Evolutionary conservation across 2,113 vertebrate species (phyloP).

Genomic region (Monopterus albus): DNA sequence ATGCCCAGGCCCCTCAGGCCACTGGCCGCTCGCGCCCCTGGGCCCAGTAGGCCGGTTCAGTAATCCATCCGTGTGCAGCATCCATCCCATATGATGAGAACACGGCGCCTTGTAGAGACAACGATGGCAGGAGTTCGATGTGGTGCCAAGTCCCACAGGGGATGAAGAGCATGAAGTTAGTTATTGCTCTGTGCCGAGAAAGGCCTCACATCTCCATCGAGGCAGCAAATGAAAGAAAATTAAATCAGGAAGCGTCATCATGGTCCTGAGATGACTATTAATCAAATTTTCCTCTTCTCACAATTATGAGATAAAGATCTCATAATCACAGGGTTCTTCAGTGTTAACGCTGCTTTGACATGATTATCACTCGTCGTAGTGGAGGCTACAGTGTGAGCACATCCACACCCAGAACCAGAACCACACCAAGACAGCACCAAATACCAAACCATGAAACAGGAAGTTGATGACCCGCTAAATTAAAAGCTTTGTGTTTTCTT

Average conservation of each 20-base stretch:
- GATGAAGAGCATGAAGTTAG: neutral
- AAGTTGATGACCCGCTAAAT: slow-evolving; percentile 14
- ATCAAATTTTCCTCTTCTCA: slow-evolving; percentile 13
- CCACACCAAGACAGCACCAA: neutral
- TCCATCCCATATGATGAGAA: no score
- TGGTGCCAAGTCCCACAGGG: neutral
- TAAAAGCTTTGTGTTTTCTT: slow-evolving; percentile 40
- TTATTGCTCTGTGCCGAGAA: neutral
- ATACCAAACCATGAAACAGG: neutral
- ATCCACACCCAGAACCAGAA: slow-evolving; percentile 2
- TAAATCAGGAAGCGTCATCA: slow-evolving; percentile 25
- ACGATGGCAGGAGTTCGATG: neutral
- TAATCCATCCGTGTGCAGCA: neutral
- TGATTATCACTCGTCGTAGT: slow-evolving; percentile 2
- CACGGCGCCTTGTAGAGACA: no score
- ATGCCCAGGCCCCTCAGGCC: no score
- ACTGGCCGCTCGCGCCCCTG: no score
- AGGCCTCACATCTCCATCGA: neutral
- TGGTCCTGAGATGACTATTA: neutral
- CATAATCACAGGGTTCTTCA: neutral
- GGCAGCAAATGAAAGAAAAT: slow-evolving; percentile 18
- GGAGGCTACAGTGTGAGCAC: neutral
- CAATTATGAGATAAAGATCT: slow-evolving; percentile 7
- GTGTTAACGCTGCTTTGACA: slow-evolving; percentile 4
- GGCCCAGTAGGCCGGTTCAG: no score